phyloP scores from a whole-genome alignment of 2,113 vertebrate genomes.

The Jacana jacana region DNA sequence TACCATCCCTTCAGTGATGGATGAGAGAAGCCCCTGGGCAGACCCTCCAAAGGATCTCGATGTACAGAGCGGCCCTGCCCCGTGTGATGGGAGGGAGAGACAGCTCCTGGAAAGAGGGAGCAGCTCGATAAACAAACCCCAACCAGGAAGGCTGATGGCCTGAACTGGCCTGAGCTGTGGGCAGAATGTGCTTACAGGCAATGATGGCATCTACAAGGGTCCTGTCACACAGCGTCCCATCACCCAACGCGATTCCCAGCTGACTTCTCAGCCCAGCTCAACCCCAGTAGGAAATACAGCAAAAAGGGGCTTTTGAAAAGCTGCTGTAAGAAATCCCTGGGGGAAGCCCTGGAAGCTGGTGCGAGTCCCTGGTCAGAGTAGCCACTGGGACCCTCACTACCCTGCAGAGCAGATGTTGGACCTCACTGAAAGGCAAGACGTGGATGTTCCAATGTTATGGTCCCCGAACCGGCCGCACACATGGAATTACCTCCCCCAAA shows the following conservation, averaged over 20 bases:
- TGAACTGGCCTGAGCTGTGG: not conserved
- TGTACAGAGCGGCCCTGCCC: not conserved
- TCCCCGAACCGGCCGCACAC: not conserved
- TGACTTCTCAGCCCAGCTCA: not conserved
- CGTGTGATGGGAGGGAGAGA: not conserved
- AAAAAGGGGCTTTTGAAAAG: not conserved
- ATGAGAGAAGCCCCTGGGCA: not conserved
- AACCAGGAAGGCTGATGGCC: not conserved
- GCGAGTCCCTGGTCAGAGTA: rapidly evolving
- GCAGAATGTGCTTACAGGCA: not conserved
- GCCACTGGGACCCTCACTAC: not conserved
- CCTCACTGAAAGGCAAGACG: not conserved
- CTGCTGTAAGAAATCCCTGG: not conserved
- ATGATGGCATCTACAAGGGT: not conserved
- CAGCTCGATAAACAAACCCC: not conserved
- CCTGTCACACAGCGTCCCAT: not conserved
- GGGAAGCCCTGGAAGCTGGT: not conserved
- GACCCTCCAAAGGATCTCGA: rapidly evolving
- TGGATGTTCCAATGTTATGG: not conserved
- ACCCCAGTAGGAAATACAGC: not conserved
- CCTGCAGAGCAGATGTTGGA: not conserved
- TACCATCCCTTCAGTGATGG: not conserved
- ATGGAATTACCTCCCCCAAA: not conserved
- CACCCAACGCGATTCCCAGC: not conserved
- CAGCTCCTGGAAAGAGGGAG: not conserved